Evolutionary conservation across 2,888 invertebrate genomes (phyloP), one percentile per base, ranked within the genome.

Genomic region (Dryobota labecula): DNA sequence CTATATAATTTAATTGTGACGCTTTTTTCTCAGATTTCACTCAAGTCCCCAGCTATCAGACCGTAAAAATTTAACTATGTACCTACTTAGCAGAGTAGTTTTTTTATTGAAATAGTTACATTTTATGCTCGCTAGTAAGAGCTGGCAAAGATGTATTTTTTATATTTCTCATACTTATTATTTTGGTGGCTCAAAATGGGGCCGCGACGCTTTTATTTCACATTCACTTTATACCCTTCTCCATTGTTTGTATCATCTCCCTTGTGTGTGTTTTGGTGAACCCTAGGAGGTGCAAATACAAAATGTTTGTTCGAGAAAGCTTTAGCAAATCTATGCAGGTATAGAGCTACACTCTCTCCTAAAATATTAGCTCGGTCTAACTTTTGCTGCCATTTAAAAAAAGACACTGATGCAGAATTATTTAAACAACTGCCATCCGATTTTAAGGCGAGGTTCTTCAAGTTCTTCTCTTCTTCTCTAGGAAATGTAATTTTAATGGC

Each of bases 61-160:
- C 67, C 63, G 76, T 82, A 80, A 82, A 82, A 76, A 71, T 76
- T 79, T 82, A 79, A 82, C 70, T 76, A 68, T 80, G 76, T 58
- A 76, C 70, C 76, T 73, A 76, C 76, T 80, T 81, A 80, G 76
- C 47, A 24, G 73, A 82, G 82, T 82, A 82, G 82, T 82, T 82
- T 82, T 33, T 82, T 82, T 82, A 82, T 83, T 74, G 83, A 72
- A 80, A 82, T 77, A 76, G 76, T 83, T 61, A 80, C 74, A 74
- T 70, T 83, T 83, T 78, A 83, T 68, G 67, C 68, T 69, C 57
- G 38, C 36, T 60, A 65, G 78, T 82, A 83, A 82, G 80, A 82
- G 77, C 74, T 70, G 62, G 57, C 47, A 63, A 68, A 76, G 56
- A 83, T 68, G 78, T 80, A 81, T 81, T 80, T 81, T 80, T 80